Base-by-base conservation (phyloP, 1,140 invertebrate species). In the Schlechtendalia chinensis region DNA sequence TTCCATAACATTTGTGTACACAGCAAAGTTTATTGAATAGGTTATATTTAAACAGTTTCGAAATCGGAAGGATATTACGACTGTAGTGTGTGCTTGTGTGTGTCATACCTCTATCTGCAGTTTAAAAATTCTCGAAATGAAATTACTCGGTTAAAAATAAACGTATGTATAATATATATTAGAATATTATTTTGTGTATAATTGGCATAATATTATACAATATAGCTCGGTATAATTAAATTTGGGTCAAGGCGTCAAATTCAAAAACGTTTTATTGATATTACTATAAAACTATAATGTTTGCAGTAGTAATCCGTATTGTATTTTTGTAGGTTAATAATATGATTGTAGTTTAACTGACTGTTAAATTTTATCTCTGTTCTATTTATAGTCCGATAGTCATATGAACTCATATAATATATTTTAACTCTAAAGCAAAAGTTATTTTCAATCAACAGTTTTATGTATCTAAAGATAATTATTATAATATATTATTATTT, bases 181-280 rank as follows among this genome's bases (percentile, higher is more conserved):
- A 39, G n/a, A 29, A 72, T 27, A 53, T 71, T 53, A 27, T 54
- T 72, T 54, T 53, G n/a, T 17, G 22, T 11, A 32, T 39, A 39
- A 39, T 54, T 19, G 17, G 17, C 29, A 29, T 29, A 29, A 53
- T 54, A 24, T 29, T 54, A 50, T 50, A 50, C 12, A 50, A 50
- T 29, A 71, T 29, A 72, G 6, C 45, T 71, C 47, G 19, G 50
- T 24, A 59, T 11, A 59, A 59, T 77, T 77, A 59, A 32, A 77
- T 77, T 77, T 77, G 29, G 72, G 72, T 77, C 72, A 77, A 77
- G 72, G 72, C 54, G 14, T 58, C 54, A 77, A 77, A 59, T 54
- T 72, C 69, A 72, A 77, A 77, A 77, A 77, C 32, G 54, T 77
- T 59, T 77, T 77, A 75, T 75, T 75, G 72, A 75, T 77, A 77